A percentile compares a stretch with the other conserved stretches of the same genome.
Conservation (phyloP, 1,140 invertebrate species). For the Tetramorium alpestre region DNA sequence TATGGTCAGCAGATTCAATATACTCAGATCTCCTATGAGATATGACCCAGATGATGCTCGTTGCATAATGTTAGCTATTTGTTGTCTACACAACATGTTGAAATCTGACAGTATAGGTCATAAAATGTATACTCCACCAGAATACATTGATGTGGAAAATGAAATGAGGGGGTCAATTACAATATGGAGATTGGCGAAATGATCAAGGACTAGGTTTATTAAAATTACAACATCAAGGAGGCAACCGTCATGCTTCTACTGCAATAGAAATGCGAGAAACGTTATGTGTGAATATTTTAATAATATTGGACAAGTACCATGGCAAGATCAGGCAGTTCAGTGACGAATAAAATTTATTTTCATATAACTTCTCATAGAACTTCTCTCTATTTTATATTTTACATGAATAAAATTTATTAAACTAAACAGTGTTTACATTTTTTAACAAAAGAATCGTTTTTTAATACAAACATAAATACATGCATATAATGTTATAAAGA, state of each 20-base stretch:
- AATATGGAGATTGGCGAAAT: too few relatives aligned
- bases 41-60: constrained; percentile 3
- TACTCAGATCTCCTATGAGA: not conserved
- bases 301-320: not conserved
- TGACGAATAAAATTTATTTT: not conserved
- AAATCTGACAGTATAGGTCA: not conserved
- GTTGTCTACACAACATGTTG: not conserved
- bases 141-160: constrained; percentile 11
- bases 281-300: constrained; percentile 12
- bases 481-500: too few relatives aligned
- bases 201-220: not conserved
- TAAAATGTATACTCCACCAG: constrained; percentile 6
- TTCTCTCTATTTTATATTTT: not conserved
- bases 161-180: too few relatives aligned
- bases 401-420: too few relatives aligned
- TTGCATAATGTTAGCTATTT: not conserved
- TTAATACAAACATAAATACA: too few relatives aligned
- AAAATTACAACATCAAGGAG: not conserved
- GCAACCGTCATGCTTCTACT: not conserved
- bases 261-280: not conserved
- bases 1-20: not conserved
- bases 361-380: too few relatives aligned
- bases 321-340: constrained; percentile 10
- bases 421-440: too few relatives aligned
- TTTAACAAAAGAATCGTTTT: too few relatives aligned